phyloP scores from a whole-genome alignment of 2,113 vertebrate genomes.

The Neolamprologus modestus region DNA sequence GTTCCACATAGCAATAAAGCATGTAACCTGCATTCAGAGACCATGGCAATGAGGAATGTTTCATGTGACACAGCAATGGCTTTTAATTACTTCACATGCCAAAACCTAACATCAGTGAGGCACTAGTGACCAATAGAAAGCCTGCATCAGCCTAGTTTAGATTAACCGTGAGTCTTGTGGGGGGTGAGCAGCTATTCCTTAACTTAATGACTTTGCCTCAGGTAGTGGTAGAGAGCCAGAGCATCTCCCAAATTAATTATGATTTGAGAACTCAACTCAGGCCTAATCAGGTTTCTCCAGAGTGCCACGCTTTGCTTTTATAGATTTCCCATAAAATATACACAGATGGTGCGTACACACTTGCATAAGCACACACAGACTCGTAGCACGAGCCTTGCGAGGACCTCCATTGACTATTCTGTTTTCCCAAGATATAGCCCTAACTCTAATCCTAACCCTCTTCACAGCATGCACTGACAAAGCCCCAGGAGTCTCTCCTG shows the following conservation, averaged over 20 bases:
- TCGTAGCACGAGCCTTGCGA: neutral
- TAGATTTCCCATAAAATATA: conserved; percentile 47
- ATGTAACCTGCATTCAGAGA: conserved; percentile 6
- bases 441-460: neutral
- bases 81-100: conserved; percentile 18
- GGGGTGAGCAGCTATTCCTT: conserved; percentile 34
- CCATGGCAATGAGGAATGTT: neutral
- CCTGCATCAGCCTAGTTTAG: conserved; percentile 10
- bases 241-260: conserved; percentile 57
- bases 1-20: neutral
- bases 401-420: neutral
- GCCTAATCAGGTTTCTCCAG: conserved; percentile 52
- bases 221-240: conserved; percentile 39
- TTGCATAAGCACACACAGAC: neutral
- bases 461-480: neutral
- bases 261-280: conserved; percentile 51
- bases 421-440: neutral
- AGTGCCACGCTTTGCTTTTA: conserved; percentile 42
- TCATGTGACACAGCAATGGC: neutral
- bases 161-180: neutral
- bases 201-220: conserved; percentile 50
- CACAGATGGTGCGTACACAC: neutral
- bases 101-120: neutral
- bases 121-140: neutral
- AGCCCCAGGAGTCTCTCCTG: neutral